A percentile compares a stretch with the other conserved stretches of the same genome.
Evolutionary conservation across 2,797 vertebrate genomes (phyloP).

Genomic region (Rallus crepitans): DNA sequence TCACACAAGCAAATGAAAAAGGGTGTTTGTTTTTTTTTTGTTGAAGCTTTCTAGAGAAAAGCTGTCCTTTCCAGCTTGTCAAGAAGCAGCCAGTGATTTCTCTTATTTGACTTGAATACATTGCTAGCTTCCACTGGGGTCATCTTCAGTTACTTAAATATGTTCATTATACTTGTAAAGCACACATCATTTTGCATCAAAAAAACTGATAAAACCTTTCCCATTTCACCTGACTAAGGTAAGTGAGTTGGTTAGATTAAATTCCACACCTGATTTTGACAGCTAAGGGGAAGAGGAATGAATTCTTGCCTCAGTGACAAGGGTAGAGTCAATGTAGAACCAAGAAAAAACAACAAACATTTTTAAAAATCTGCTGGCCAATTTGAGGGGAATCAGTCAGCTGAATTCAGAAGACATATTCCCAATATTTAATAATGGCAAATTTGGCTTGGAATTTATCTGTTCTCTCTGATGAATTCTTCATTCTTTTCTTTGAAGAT

Average conservation of each 20-base stretch:
- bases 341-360: background rate
- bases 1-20: background rate
- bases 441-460: background rate
- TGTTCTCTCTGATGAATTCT: background rate
- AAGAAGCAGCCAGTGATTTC: background rate
- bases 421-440: background rate
- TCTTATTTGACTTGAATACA: background rate
- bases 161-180: background rate
- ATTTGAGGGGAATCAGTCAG: background rate
- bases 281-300: background rate
- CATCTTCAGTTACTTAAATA: background rate
- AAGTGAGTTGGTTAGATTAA: background rate
- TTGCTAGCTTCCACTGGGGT: background rate
- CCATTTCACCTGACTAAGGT: background rate
- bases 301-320: background rate
- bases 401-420: background rate
- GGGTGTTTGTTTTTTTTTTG: background rate
- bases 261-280: background rate
- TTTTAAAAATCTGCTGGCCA: background rate
- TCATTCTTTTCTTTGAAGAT: background rate
- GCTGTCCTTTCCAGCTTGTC: background rate
- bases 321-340: fast-evolving
- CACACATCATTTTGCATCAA: background rate
- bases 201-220: background rate
- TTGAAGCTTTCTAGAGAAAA: background rate